Evolutionary conservation across 2,888 invertebrate genomes (phyloP), one percentile per base, ranked within the genome.

Genomic region (Phalera bucephala): DNA sequence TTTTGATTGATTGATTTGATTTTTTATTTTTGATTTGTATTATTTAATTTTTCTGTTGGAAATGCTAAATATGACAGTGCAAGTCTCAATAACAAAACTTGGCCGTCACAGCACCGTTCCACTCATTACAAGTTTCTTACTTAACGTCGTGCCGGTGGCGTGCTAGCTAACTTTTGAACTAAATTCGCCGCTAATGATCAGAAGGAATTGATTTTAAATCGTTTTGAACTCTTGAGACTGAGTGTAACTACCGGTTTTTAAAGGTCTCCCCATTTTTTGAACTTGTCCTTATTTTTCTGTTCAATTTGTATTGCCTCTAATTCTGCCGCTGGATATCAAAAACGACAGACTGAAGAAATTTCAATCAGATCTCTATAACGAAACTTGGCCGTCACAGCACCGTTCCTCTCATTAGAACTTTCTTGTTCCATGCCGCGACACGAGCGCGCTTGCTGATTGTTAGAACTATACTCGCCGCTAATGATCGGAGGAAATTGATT

Each of bases 401-500:
- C 35, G 47, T 43, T 33, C 28, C 33, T 34, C 51, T 57, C 48
- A 37, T 59, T 57, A 51, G 33, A 41, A 59, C 43, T 57, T 57
- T n/a, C 45, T 25, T 27, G 33, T 36, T 8, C 22, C 40, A 45
- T 37, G 30, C 30, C 35, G 43, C 14, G 7, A 2, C 12, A 2
- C 12, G 12, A n/a, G 12, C 25, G 25, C 12, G 7, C 11, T 25
- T 11, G 50, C 52, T 55, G 54, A 55, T 58, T 53, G 59, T 67
- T 49, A 50, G 54, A 49, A 52, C 58, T 44, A 48, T 47, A 51
- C 51, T 54, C 38, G 22, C 30, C 49, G 35, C 59, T 60, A 67
- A 67, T 61, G 52, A 67, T 54, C 36, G 51, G 32, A 30, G 47
- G 49, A 52, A 64, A 62, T 65, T 58, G 59, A 61, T 63, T 65